A percentile compares a stretch with the other conserved stretches of the same genome.
Evolutionary conservation across 1,140 invertebrate genomes (phyloP).

Genomic region (Caenorhabditis remanei): DNA sequence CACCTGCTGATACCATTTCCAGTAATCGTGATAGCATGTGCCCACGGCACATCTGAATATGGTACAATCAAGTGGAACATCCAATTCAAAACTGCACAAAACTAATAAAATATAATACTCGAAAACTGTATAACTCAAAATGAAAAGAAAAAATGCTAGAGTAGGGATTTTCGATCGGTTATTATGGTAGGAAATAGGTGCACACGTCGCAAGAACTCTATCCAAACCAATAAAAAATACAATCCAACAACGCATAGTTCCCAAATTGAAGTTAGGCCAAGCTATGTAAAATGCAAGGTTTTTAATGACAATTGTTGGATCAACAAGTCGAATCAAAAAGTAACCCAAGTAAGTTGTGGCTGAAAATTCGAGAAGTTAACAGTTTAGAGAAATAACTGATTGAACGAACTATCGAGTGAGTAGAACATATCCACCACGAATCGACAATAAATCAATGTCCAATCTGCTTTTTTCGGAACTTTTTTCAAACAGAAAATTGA

Average conservation of each 20-base stretch:
- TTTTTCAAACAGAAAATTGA: not conserved
- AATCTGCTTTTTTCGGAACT: not conserved
- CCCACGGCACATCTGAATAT: slow-evolving; percentile 2
- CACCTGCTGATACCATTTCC: slow-evolving; percentile 29
- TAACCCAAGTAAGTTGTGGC: not conserved
- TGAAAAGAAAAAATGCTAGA: not conserved
- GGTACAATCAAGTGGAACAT: not conserved
- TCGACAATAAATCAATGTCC: not conserved
- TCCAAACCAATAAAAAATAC: slow-evolving; percentile 14
- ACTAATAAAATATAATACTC: slow-evolving; percentile 10
- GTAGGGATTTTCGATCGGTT: slow-evolving; percentile 10
- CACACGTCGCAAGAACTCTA: not conserved
- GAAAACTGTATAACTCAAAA: not conserved
- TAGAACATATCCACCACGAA: not conserved
- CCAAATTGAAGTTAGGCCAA: not conserved
- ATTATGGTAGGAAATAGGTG: not conserved
- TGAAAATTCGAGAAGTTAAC: not conserved
- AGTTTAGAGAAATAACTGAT: not conserved
- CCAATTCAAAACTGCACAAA: not conserved
- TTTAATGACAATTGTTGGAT: not conserved
- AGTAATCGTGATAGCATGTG: slow-evolving; percentile 4
- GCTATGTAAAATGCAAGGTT: not conserved
- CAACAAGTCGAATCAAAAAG: not conserved
- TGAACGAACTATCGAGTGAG: not conserved
- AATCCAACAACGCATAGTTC: slow-evolving; percentile 8